These are phyloP conservation scores for Lysiphlebus fabarum DNA, from an alignment of 1,140 invertebrate species.

Conservation along the genomic window DNA sequence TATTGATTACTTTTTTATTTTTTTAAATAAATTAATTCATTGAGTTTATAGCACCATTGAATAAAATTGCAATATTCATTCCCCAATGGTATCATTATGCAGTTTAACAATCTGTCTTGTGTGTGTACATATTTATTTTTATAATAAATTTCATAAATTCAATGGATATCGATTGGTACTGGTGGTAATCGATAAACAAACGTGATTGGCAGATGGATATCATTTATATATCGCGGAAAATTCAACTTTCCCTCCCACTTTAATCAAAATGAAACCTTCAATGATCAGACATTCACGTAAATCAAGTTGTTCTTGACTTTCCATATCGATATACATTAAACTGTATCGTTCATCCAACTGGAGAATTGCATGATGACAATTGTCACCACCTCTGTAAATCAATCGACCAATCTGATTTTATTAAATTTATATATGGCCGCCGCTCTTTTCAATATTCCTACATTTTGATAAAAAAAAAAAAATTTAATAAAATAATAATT, in stretches of 20 bases:
- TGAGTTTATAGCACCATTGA: too few relatives aligned
- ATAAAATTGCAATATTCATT: too few relatives aligned
- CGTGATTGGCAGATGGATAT: slow-evolving; percentile 5
- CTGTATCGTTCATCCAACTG: too few relatives aligned
- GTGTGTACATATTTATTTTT: not conserved
- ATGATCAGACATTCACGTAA: not conserved
- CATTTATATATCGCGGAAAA: not conserved
- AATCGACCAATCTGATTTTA: slow-evolving; percentile 3
- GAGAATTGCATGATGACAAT: slow-evolving; percentile 3
- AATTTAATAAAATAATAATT: too few relatives aligned
- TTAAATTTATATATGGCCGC: slow-evolving; percentile 15
- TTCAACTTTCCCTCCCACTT: slow-evolving; percentile 9
- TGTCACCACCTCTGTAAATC: slow-evolving; percentile 5
- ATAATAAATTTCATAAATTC: not conserved
- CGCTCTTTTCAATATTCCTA: not conserved
- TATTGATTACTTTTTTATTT: too few relatives aligned
- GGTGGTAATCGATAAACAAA: not conserved
- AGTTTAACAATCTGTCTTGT: slow-evolving; percentile 5
- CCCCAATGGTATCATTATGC: not conserved
- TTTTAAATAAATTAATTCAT: too few relatives aligned
- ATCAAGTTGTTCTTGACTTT: not conserved
- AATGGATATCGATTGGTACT: not conserved
- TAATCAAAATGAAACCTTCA: too few relatives aligned
- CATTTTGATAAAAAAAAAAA: too few relatives aligned
- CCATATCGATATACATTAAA: not conserved